Evolutionary conservation across 2,797 vertebrate genomes (phyloP).

Genomic region (Hemibagrus guttatus): DNA sequence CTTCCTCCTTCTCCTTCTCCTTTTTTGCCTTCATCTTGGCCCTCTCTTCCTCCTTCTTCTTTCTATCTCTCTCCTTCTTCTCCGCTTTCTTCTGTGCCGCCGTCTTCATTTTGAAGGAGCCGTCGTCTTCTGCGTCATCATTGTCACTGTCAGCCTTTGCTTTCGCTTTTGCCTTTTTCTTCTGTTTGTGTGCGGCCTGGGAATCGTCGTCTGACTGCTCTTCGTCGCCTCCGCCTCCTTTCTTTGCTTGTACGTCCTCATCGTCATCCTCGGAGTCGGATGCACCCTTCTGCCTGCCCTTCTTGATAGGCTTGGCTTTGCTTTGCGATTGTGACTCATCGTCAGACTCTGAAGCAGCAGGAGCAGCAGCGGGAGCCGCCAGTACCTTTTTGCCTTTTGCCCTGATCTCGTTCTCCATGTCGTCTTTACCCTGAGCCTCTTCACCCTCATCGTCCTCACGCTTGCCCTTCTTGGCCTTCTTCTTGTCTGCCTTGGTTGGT

Average conservation of each 20-base stretch:
- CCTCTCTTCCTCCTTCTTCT: slow-evolving; percentile 87
- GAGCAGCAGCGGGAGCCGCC: slow-evolving; percentile 60
- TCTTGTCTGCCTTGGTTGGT: slow-evolving; percentile 81
- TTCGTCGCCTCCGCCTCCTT: slow-evolving; percentile 62
- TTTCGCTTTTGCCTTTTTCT: slow-evolving; percentile 77
- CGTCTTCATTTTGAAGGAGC: slow-evolving; percentile 90
- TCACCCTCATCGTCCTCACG: slow-evolving; percentile 81
- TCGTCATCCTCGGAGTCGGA: slow-evolving; percentile 78
- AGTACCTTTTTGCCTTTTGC: slow-evolving; percentile 71
- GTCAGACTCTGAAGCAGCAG: slow-evolving; percentile 72
- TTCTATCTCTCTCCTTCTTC: slow-evolving; percentile 93
- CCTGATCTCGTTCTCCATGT: slow-evolving; percentile 78
- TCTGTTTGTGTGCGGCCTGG: slow-evolving; percentile 72
- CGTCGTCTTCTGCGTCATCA: slow-evolving; percentile 78
- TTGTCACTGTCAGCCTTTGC: slow-evolving; percentile 66
- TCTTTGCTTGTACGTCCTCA: slow-evolving; percentile 63
- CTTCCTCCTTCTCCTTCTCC: slow-evolving; percentile 61
- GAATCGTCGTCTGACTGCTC: slow-evolving; percentile 80
- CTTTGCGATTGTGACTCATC: slow-evolving; percentile 70
- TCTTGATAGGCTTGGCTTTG: slow-evolving; percentile 79
- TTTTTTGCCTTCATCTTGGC: slow-evolving; percentile 77
- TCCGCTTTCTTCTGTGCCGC: slow-evolving; percentile 97
- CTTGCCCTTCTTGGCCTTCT: slow-evolving; percentile 87
- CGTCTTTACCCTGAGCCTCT: slow-evolving; percentile 71
- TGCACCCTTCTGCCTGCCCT: slow-evolving; percentile 68